Evolutionary conservation across 2,888 invertebrate genomes (phyloP), one percentile per base, ranked within the genome.

Genomic region (Platerodrilus igneus): DNA sequence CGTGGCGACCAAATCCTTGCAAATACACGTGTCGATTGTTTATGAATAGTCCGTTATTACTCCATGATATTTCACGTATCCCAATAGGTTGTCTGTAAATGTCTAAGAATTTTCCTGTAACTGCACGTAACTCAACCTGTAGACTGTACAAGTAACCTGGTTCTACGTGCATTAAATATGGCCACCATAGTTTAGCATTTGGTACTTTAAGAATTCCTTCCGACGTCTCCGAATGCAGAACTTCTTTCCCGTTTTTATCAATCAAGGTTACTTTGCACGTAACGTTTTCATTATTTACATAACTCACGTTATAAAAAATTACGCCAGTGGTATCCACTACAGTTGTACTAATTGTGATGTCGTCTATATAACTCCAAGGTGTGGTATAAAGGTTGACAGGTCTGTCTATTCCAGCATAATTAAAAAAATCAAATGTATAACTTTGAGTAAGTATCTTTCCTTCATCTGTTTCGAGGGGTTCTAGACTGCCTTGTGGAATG

Each of bases 351-450:
- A 93, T 75, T 16, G 83, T 81, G 40, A 96, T 81, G 61, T 95
- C 94, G 59, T 89, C 83, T 20, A 95, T 82, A 66, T 83, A 91
- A 0, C 78, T 73, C 47, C 72, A 73, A 1, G 95, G 94, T 2
- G 91, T 93, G 2, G 92, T 86, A 66, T 91, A 90, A 8, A 97
- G 67, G 54, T 85, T 79, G 15, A 97, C 96, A 4, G 92, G 81
- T 33, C 97, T 80, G 63, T 97, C 92, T 46, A 97, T 94, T 4
- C 97, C 97, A 9, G 96, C 97, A 66, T 96, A 97, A 68, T 97
- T 96, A 72, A 93, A 96, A 70, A 97, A 97, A 66, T 97, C 97
- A 64, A 97, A 95, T 11, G 86, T 83, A 57, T 91, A 89, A 3
- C 77, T 73, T 63, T 94, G 93, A 10, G 81, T 67, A 48, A 81